These are phyloP conservation scores for Metacarcinus magister DNA, from an alignment of 2,888 invertebrate species.

Conservation along the genomic window DNA sequence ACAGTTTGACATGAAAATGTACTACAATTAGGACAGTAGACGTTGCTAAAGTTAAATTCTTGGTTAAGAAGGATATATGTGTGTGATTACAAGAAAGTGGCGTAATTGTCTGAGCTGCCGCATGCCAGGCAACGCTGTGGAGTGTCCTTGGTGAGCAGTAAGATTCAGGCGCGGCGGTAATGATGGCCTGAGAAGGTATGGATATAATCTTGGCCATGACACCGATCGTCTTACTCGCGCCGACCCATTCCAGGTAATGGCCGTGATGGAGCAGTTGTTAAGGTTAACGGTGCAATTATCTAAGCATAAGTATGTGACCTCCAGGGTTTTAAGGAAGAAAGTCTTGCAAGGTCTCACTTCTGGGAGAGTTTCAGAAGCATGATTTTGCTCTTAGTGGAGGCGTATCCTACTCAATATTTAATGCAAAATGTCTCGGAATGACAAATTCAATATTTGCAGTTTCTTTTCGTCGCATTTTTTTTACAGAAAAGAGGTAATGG, in stretches of 20 bases:
- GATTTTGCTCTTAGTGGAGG: neutral
- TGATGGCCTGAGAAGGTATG: neutral
- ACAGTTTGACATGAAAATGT: too few species aligned
- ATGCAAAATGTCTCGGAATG: neutral
- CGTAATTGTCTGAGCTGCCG: neutral
- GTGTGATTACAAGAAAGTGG: neutral
- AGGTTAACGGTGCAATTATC: slow-evolving; percentile 28
- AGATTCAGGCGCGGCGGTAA: neutral
- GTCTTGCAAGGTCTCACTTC: neutral
- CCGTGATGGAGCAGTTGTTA: neutral
- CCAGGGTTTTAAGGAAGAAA: neutral
- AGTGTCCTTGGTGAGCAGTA: neutral
- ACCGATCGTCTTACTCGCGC: neutral
- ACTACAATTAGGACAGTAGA: too few species aligned
- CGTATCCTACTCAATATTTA: neutral
- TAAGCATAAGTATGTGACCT: neutral
- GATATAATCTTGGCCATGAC: neutral
- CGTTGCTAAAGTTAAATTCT: neutral
- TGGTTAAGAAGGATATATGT: neutral
- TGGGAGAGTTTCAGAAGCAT: neutral
- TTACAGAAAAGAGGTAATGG: neutral
- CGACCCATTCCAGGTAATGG: neutral
- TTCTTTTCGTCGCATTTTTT: neutral
- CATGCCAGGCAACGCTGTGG: neutral
- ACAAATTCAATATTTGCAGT: neutral